phyloP scores from a whole-genome alignment of 2,888 invertebrate genomes.

The Beris chalybata region DNA sequence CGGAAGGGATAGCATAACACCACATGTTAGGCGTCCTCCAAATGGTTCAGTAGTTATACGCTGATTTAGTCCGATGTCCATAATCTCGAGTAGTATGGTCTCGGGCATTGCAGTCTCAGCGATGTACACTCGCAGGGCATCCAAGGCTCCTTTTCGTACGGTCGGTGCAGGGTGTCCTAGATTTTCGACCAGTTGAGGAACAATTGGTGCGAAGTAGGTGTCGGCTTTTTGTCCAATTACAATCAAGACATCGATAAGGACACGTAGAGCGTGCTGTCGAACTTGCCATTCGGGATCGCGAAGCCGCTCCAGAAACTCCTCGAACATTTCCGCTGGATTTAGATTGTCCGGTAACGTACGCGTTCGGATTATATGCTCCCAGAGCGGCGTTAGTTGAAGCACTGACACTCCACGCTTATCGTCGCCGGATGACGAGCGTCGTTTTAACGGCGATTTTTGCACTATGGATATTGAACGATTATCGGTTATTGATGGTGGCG shows the following conservation, averaged over 20 bases:
- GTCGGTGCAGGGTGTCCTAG: constrained; percentile 79
- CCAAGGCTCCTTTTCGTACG: constrained; percentile 77
- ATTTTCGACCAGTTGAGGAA: constrained; percentile 74
- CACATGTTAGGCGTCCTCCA: constrained; percentile 64
- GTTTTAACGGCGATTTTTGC: constrained; percentile 26
- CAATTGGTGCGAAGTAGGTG: constrained; percentile 64
- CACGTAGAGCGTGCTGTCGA: constrained; percentile 77
- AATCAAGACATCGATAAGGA: constrained; percentile 77
- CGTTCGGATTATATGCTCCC: constrained; percentile 79
- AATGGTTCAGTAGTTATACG: constrained; percentile 58
- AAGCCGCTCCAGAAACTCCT: constrained; percentile 71
- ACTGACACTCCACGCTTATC: constrained; percentile 40
- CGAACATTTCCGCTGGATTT: constrained; percentile 67
- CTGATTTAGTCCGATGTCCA: constrained; percentile 66
- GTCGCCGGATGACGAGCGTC: constrained; percentile 22
- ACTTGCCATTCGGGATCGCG: constrained; percentile 83
- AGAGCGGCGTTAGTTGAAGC: constrained; percentile 70
- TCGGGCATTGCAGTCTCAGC: constrained; percentile 69
- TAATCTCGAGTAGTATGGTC: constrained; percentile 65
- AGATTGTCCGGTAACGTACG: constrained; percentile 71
- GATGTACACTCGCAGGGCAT: constrained; percentile 74
- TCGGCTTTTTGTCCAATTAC: constrained; percentile 71
- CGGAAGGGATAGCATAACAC: constrained; percentile 67
- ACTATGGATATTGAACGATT: constrained; percentile 8
- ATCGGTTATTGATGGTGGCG: constrained; percentile 3